Evolutionary conservation across 2,888 invertebrate species (phyloP).

Genomic region (Agrochola litura): DNA sequence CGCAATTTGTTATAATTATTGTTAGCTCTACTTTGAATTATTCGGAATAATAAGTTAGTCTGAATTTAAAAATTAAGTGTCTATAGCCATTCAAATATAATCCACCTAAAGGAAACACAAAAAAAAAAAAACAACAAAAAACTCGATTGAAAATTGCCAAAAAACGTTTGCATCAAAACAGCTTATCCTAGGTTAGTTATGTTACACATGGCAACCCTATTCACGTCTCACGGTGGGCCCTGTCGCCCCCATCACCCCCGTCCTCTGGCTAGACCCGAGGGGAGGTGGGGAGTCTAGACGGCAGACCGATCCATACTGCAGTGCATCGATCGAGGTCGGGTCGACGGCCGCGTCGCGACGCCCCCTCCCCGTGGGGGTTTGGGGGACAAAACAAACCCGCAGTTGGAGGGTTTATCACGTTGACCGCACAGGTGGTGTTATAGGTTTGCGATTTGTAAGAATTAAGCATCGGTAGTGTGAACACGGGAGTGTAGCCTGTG

Average conservation of each 20-base stretch:
- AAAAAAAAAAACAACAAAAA: neutral
- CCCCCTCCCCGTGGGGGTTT: conserved; percentile 70
- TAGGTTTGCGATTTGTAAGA: conserved; percentile 70
- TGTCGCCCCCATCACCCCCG: conserved; percentile 42
- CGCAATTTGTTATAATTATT: neutral
- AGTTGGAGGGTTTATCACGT: conserved; percentile 68
- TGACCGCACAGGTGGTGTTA: conserved; percentile 82
- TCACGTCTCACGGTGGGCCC: conserved; percentile 65
- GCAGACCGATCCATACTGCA: conserved; percentile 89
- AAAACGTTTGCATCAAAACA: conserved; percentile 44
- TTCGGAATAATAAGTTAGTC: neutral
- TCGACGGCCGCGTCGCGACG: conserved; percentile 79
- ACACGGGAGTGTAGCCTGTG: conserved; percentile 25
- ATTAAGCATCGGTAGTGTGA: conserved; percentile 53
- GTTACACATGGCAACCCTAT: conserved; percentile 66
- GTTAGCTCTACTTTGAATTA: neutral
- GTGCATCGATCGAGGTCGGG: conserved; percentile 84
- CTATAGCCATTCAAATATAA: neutral
- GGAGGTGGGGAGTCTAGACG: conserved; percentile 84
- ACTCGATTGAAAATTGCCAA: conserved; percentile 18
- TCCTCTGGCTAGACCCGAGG: conserved; percentile 53
- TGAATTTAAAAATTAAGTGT: neutral
- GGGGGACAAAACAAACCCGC: conserved; percentile 82
- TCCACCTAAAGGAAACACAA: neutral
- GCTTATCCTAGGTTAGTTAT: conserved; percentile 71